phyloP scores from a whole-genome alignment of 2,797 vertebrate genomes.

The Gallinago stenura region DNA sequence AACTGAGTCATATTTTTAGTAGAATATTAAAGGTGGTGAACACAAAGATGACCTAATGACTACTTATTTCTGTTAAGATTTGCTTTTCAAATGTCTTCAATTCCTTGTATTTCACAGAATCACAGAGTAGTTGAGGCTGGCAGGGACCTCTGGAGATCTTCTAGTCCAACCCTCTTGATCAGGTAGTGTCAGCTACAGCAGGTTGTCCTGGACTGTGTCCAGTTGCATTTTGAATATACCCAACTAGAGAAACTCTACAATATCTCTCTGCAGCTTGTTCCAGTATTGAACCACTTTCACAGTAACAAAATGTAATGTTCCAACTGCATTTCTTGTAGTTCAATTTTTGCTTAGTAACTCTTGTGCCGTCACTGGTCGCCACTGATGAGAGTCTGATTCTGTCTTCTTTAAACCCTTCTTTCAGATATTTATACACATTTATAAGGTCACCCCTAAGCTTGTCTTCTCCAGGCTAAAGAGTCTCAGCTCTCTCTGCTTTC shows the following conservation, averaged over 20 bases:
- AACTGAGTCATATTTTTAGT: neutral
- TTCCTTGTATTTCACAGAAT: neutral
- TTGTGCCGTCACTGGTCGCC: neutral
- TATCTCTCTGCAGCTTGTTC: neutral
- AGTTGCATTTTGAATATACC: neutral
- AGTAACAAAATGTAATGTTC: neutral
- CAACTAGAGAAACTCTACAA: neutral
- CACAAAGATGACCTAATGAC: neutral
- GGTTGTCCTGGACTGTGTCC: neutral
- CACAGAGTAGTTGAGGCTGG: neutral
- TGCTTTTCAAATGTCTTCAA: neutral
- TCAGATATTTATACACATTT: neutral
- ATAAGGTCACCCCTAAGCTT: neutral
- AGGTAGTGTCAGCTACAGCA: neutral
- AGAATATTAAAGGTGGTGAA: neutral
- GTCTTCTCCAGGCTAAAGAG: neutral
- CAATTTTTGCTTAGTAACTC: neutral
- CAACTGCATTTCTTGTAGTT: neutral
- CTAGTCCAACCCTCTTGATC: neutral
- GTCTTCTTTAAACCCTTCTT: neutral
- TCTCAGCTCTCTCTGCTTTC: neutral
- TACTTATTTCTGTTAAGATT: neutral
- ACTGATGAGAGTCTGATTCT: neutral
- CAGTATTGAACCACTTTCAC: neutral
- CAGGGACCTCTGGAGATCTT: neutral